Evolutionary conservation across 2,888 invertebrate genomes (phyloP).

Genomic region (Tridacna gigas): DNA sequence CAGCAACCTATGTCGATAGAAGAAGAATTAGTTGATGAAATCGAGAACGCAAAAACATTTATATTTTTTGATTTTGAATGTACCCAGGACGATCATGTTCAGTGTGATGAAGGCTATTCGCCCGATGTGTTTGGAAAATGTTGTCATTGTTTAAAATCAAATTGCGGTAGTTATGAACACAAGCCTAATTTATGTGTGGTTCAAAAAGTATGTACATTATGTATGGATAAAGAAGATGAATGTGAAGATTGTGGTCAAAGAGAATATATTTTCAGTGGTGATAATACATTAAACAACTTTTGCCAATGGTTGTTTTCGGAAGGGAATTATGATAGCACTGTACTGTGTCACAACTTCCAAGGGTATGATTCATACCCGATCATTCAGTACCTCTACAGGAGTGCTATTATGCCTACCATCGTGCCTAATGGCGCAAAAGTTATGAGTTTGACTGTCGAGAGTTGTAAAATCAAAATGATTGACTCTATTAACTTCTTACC

Average conservation of each 20-base stretch:
- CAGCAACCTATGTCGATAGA: too few relatives aligned
- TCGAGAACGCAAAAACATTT: too few relatives aligned
- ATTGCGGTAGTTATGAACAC: background rate
- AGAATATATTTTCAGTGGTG: constrained; percentile 25
- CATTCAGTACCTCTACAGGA: constrained; percentile 44
- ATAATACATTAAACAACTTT: constrained; percentile 33
- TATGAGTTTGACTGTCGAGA: too few relatives aligned
- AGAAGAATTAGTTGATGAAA: too few relatives aligned
- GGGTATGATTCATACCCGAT: constrained; percentile 60
- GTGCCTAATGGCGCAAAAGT: too few relatives aligned
- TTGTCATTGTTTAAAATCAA: too few relatives aligned
- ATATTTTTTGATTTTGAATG: constrained; percentile 58
- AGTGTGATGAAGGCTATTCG: constrained; percentile 33
- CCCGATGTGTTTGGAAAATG: too few relatives aligned
- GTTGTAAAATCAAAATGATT: too few relatives aligned
- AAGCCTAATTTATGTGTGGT: constrained; percentile 48
- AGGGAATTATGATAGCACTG: constrained; percentile 47
- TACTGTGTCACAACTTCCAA: constrained; percentile 60
- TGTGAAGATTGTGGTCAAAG: too few relatives aligned
- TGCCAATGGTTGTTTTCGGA: constrained; percentile 61
- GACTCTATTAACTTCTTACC: constrained; percentile 60
- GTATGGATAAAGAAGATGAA: constrained; percentile 46
- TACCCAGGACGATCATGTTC: constrained; percentile 33
- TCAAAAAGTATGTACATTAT: constrained; percentile 44
- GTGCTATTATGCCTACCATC: constrained; percentile 49